These are phyloP conservation scores for Lithobates pipiens DNA, from an alignment of 2,797 vertebrate species.

Conservation along the genomic window DNA sequence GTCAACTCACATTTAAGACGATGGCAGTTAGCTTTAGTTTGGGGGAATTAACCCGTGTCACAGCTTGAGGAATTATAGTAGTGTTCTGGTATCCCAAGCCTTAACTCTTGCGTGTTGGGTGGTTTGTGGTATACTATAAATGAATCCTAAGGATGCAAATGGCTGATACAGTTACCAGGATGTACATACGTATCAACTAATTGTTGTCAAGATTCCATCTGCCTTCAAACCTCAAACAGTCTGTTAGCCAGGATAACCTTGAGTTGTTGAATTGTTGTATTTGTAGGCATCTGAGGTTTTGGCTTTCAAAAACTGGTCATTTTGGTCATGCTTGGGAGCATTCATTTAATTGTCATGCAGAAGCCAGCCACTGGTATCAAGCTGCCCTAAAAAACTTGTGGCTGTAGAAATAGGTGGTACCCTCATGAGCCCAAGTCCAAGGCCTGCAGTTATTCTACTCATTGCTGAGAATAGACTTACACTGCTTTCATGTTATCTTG, in stretches of 20 bases:
- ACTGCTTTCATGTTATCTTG: too few relatives aligned
- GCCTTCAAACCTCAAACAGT: not conserved
- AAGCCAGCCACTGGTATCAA: too few relatives aligned
- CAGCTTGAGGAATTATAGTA: slow-evolving; percentile 12
- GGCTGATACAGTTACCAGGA: not conserved
- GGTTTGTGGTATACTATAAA: slow-evolving; percentile 20
- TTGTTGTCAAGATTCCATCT: not conserved
- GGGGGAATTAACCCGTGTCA: slow-evolving; percentile 46
- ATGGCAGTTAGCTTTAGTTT: slow-evolving; percentile 22
- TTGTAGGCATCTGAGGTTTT: not conserved
- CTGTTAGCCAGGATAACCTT: not conserved
- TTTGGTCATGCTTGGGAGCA: not conserved
- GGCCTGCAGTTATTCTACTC: too few relatives aligned
- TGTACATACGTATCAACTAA: not conserved
- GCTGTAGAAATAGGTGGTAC: too few relatives aligned
- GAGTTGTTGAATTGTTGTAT: not conserved
- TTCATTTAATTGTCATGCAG: too few relatives aligned
- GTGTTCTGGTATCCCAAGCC: slow-evolving; percentile 4
- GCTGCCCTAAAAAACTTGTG: too few relatives aligned
- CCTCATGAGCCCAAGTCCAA: too few relatives aligned
- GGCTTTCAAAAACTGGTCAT: not conserved
- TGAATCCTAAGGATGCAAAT: not conserved
- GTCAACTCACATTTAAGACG: slow-evolving; percentile 35
- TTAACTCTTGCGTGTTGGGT: not conserved
- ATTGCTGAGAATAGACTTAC: too few relatives aligned